Percentiles rank a stretch among this genome's conserved stretches.
Conservation (phyloP, 2,797 vertebrate genomes). For the Ceyx erithaca region DNA sequence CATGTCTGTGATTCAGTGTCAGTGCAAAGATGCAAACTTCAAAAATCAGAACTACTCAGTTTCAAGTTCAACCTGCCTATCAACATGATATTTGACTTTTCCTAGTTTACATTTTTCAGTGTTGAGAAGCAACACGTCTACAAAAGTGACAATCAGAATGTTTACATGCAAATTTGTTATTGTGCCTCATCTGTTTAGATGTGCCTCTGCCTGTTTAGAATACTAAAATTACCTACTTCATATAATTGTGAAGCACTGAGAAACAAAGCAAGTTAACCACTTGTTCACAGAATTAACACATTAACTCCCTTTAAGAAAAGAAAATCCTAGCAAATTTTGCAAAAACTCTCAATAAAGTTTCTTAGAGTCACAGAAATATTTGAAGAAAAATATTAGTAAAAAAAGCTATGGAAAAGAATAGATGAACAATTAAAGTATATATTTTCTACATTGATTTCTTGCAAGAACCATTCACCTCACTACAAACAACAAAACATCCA, state of each 20-base stretch:
- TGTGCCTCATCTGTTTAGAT: background rate
- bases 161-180: background rate
- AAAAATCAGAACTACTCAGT: background rate
- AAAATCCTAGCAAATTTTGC: background rate
- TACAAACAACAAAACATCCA: background rate
- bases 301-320: background rate
- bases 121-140: background rate
- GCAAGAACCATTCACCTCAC: background rate
- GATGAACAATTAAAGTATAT: background rate
- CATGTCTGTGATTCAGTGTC: background rate
- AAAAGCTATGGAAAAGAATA: background rate
- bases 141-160: background rate
- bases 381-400: background rate
- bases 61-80: background rate
- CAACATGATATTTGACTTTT: background rate
- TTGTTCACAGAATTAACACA: background rate
- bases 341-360: background rate
- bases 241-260: background rate
- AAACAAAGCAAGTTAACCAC: background rate
- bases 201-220: background rate
- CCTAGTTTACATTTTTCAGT: background rate
- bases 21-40: background rate
- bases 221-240: background rate
- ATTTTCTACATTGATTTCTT: background rate
- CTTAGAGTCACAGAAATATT: background rate